These are phyloP conservation scores for Sitophilus oryzae DNA, from an alignment of 1,140 invertebrate species.

Conservation along the genomic window DNA sequence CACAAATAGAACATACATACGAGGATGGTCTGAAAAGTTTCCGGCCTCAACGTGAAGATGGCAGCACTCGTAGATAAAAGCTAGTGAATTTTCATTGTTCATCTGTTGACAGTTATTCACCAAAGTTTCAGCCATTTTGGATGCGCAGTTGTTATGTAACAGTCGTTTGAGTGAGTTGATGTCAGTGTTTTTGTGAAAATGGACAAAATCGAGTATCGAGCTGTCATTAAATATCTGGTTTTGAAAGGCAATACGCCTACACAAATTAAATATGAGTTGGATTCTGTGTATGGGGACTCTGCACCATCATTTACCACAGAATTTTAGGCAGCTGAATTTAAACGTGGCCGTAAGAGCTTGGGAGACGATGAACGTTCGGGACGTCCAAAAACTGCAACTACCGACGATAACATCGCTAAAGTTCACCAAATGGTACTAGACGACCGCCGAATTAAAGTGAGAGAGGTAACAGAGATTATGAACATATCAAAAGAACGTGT, in stretches of 20 bases:
- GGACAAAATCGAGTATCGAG: slow-evolving; percentile 24
- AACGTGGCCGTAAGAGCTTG: slow-evolving; percentile 35
- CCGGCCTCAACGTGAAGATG: no score
- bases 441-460: slow-evolving; percentile 10
- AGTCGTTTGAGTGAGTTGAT: background rate
- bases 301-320: slow-evolving; percentile 33
- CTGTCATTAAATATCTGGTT: slow-evolving; percentile 26
- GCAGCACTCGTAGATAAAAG: no score
- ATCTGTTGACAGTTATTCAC: no score
- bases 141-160: no score
- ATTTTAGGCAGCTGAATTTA: slow-evolving; percentile 38
- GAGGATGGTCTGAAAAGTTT: no score
- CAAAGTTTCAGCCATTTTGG: no score
- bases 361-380: slow-evolving; percentile 27
- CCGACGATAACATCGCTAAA: slow-evolving; percentile 35
- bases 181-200: slow-evolving; percentile 26
- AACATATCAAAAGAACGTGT: background rate
- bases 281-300: slow-evolving; percentile 35
- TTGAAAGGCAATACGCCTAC: slow-evolving; percentile 30
- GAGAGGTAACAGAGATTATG: slow-evolving; percentile 8
- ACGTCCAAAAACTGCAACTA: slow-evolving; percentile 30
- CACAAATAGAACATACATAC: no score
- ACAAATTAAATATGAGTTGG: slow-evolving; percentile 26
- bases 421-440: slow-evolving; percentile 33
- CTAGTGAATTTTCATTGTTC: no score